Conservation (phyloP, 1,140 invertebrate genomes). For the Papilio helenus region DNA sequence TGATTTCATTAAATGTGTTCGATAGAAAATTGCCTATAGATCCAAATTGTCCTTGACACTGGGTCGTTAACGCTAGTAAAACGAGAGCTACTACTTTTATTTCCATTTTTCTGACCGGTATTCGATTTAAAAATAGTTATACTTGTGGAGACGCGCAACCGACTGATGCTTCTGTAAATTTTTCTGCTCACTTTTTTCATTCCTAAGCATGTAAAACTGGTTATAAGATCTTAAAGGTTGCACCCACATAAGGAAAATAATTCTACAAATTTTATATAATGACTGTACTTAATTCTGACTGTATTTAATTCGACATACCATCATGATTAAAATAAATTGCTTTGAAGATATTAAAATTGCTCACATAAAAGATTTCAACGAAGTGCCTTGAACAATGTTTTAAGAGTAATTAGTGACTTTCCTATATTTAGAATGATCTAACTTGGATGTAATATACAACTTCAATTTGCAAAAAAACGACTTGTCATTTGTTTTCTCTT, state of each 20-base stretch:
- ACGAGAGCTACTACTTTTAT: background rate
- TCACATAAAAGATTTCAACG: background rate
- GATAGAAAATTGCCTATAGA: conserved; percentile 26
- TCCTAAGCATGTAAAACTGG: background rate
- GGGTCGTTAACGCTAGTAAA: conserved; percentile 12
- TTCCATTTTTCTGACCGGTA: conserved; percentile 17
- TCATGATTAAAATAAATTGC: background rate
- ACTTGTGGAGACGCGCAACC: background rate
- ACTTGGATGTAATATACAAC: too few relatives aligned
- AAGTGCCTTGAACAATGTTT: background rate
- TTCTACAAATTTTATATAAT: background rate
- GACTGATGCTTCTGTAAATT: background rate
- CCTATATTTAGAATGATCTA: too few relatives aligned
- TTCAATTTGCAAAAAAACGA: too few relatives aligned
- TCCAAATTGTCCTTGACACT: conserved; percentile 21
- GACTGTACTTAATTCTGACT: background rate
- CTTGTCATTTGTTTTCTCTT: too few relatives aligned
- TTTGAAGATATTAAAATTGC: background rate
- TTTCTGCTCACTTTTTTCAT: background rate
- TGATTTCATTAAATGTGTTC: conserved; percentile 20
- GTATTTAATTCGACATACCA: background rate
- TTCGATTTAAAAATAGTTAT: conserved; percentile 3
- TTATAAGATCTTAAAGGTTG: background rate
- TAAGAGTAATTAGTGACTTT: background rate
- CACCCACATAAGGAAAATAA: background rate